Base-by-base conservation (phyloP, 2,797 vertebrate species). In the Eurystomus glaucurus region DNA sequence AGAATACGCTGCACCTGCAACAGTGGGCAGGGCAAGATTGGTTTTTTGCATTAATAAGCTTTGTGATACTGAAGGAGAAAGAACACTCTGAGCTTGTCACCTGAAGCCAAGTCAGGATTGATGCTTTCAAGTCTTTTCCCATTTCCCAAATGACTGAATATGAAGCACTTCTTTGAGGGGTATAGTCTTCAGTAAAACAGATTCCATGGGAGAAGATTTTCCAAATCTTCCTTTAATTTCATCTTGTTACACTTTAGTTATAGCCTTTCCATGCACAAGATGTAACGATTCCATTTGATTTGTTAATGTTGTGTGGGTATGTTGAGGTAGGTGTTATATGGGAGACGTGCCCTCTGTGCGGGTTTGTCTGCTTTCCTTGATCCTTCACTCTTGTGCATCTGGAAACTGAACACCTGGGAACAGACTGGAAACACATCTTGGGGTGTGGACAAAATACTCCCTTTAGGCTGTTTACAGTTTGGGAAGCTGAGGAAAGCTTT, bases 341-440 rank as follows among this genome's bases (percentile, higher is more conserved):
- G 41, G 74, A 93, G 89, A 84, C 65, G 39, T 35, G 33, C 54
- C 39, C 58, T 77, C 1, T 31, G 31, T 15, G 37, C 57, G 68
- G 71, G 76, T 69, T 82, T 77, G 46, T 60, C 64, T 92, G 78
- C 93, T 50, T 90, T 21, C 55, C 39, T 54, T 17, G 31, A 54
- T 69, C 46, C 46, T 81, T 93, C 52, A n/a, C 33, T 84, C 50
- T 61, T 93, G 28, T 39, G n/a, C 88, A 45, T 81, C 52, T 90
- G 80, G 86, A 92, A 85, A 43, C 58, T 89, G 62, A 87, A 81
- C 39, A 93, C 66, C 62, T 76, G 88, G 55, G 85, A 94, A 55
- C 45, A 88, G 70, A 57, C 76, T 86, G 55, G 91, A 79, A 90
- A 55, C 69, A 52, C 41, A 74, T 54, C 64, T 35, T 60, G 21